Percentiles rank a stretch among this genome's conserved stretches.
Evolutionary conservation across 2,113 vertebrate genomes (phyloP).

Genomic region (Onychorhynchus coronatus): DNA sequence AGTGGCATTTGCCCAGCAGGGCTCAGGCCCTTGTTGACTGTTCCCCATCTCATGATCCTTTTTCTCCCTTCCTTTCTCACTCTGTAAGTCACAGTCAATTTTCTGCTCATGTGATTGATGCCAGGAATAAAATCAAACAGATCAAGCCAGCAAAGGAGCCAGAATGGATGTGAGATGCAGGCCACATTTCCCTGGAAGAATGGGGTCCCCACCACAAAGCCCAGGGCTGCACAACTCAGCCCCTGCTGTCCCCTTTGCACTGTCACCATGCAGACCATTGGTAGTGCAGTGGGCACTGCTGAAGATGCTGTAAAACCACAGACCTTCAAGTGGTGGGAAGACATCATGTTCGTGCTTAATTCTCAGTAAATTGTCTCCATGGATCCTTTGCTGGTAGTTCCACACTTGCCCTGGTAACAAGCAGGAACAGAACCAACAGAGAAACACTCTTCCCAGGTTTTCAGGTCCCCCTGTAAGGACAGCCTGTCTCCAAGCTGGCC

Average conservation of each 20-base stretch:
- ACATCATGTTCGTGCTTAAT: background rate
- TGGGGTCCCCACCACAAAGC: background rate
- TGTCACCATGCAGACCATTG: background rate
- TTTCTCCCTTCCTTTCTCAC: background rate
- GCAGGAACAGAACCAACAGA: background rate
- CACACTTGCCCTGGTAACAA: background rate
- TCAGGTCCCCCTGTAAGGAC: background rate
- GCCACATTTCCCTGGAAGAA: background rate
- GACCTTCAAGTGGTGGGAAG: background rate
- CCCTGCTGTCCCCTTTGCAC: accelerated
- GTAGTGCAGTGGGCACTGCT: background rate
- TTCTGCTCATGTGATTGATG: background rate
- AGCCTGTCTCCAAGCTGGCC: background rate
- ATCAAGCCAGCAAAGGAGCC: background rate
- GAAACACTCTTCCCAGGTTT: background rate
- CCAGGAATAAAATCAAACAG: background rate
- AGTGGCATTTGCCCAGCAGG: background rate
- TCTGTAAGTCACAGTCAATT: background rate
- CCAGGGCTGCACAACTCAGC: background rate
- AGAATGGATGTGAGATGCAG: background rate
- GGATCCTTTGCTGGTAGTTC: background rate
- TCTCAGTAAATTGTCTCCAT: background rate
- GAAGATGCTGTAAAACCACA: background rate
- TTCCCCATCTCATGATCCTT: background rate
- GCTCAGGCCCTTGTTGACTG: background rate